phyloP scores from a whole-genome alignment of 2,888 invertebrate genomes.

The Drosophila ochracea region DNA sequence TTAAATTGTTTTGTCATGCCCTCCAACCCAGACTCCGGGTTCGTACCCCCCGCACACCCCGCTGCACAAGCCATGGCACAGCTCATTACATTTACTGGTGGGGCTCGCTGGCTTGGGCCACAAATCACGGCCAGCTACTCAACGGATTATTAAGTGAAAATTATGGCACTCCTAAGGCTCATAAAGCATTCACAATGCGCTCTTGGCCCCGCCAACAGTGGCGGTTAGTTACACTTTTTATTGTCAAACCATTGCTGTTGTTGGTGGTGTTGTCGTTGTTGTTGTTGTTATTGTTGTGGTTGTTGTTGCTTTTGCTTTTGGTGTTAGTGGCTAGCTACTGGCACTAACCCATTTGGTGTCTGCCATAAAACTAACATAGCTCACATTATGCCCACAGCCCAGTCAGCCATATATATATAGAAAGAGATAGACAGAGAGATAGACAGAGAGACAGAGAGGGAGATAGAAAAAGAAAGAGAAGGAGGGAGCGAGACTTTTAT shows the following conservation, averaged over 20 bases:
- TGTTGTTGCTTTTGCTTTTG: conserved; percentile 10
- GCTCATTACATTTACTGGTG: conserved; percentile 66
- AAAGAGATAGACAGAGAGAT: neutral
- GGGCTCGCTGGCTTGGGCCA: conserved; percentile 41
- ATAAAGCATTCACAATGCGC: conserved; percentile 81
- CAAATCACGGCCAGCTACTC: conserved; percentile 79
- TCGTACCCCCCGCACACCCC: neutral
- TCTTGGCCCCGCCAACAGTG: conserved; percentile 48
- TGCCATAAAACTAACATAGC: conserved; percentile 79
- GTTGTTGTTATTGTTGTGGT: conserved; percentile 6
- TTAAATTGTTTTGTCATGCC: conserved; percentile 69
- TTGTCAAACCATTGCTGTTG: conserved; percentile 65
- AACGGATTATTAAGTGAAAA: conserved; percentile 82
- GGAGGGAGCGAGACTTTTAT: conserved; percentile 33
- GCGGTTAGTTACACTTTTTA: conserved; percentile 79
- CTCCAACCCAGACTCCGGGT: neutral
- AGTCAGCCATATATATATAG: conserved; percentile 32
- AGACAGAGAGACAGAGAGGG: neutral
- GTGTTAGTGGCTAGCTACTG: conserved; percentile 22
- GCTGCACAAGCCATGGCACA: conserved; percentile 17
- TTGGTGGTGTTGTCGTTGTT: conserved; percentile 9
- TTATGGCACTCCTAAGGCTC: conserved; percentile 81
- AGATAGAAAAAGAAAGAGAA: neutral
- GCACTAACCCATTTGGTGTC: conserved; percentile 71
- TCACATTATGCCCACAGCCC: conserved; percentile 66